Evolutionary conservation across 2,797 vertebrate species (phyloP).

Genomic region (Phoxinus dragarum): DNA sequence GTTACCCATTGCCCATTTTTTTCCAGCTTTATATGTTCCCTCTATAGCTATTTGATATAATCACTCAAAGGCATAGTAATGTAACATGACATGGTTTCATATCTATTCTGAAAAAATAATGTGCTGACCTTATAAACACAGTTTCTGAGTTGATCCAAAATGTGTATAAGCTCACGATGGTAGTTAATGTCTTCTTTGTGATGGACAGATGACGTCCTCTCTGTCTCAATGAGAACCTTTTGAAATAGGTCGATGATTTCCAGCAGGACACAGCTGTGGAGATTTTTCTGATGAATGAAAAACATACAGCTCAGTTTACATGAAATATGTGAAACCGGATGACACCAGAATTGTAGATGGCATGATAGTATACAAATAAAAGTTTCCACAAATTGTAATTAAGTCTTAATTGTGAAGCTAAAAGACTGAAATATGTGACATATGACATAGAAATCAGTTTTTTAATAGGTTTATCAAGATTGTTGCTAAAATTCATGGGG

Average conservation of each 20-base stretch:
- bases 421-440: background rate
- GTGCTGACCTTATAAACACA: slow-evolving; percentile 51
- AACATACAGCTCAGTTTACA: background rate
- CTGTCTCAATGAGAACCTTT: slow-evolving; percentile 17
- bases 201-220: background rate
- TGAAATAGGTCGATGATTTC: slow-evolving; percentile 53
- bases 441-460: background rate
- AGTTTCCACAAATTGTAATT: background rate
- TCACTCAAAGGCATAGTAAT: no score
- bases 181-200: background rate
- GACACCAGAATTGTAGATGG: background rate
- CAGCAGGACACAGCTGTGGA: slow-evolving; percentile 55
- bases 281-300: slow-evolving; percentile 39
- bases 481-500: background rate
- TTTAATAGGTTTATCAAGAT: background rate
- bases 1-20: background rate
- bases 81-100: no score
- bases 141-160: slow-evolving; percentile 44
- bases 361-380: background rate
- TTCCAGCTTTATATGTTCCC: background rate
- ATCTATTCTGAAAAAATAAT: background rate
- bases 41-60: background rate
- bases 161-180: slow-evolving; percentile 39
- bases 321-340: background rate
- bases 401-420: background rate